Evolutionary conservation across 2,113 vertebrate species (phyloP).

Genomic region (Siniperca knerii): DNA sequence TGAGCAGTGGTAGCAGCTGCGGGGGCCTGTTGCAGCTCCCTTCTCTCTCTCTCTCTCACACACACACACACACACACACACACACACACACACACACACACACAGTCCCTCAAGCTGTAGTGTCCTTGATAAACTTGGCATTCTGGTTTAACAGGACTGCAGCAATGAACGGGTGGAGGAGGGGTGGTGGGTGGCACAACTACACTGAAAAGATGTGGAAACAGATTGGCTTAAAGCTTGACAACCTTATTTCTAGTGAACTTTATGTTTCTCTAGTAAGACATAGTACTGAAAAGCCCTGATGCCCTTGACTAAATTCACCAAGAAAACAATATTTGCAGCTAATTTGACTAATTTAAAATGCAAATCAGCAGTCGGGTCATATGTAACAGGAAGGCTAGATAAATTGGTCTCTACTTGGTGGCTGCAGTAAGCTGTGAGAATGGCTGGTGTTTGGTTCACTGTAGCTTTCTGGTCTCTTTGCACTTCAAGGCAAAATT

Average conservation of each 20-base stretch:
- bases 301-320: conserved; percentile 28
- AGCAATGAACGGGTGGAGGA: conserved; percentile 9
- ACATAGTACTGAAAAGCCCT: conserved; percentile 15
- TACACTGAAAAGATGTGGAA: conserved; percentile 13
- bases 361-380: conserved; percentile 43
- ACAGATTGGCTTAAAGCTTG: conserved; percentile 32
- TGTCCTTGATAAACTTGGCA: conserved; percentile 71
- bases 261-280: neutral
- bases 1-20: conserved; percentile 51
- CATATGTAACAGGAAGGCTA: conserved; percentile 14
- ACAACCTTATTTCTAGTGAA: neutral
- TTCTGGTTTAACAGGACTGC: conserved; percentile 69
- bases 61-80: conserved; percentile 26
- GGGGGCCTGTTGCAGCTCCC: conserved; percentile 55
- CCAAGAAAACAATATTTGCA: conserved; percentile 1
- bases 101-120: conserved; percentile 52
- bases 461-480: conserved; percentile 99
- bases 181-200: neutral
- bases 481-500: conserved; percentile 99
- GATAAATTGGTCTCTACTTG: conserved; percentile 30
- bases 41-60: too few species aligned
- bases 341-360: conserved; percentile 38
- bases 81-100: conserved; percentile 7
- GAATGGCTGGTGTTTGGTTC: conserved; percentile 99
- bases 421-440: conserved; percentile 94